Conservation (phyloP, 2,797 vertebrate genomes). For the Trichosurus vulpecula region DNA sequence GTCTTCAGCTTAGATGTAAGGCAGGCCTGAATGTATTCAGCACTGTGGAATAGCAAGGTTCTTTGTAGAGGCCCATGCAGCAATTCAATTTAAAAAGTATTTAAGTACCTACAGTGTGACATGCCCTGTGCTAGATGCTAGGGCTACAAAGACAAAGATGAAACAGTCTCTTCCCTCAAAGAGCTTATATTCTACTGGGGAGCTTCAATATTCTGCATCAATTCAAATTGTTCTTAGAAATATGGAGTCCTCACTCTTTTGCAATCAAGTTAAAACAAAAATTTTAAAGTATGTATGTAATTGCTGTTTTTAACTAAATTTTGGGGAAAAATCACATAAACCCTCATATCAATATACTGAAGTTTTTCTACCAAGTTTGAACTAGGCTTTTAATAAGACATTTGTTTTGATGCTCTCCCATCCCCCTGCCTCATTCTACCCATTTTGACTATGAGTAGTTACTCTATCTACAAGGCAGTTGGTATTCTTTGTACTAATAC, state of each 20-base stretch:
- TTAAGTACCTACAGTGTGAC: not conserved
- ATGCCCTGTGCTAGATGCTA: not conserved
- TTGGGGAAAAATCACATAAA: not conserved
- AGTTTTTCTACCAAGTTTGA: not conserved
- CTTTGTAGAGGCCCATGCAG: not conserved
- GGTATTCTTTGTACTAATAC: slow-evolving; percentile 70
- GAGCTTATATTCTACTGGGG: not conserved
- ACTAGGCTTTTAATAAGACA: not conserved
- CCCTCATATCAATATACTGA: not conserved
- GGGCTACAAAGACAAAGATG: not conserved
- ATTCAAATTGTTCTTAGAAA: not conserved
- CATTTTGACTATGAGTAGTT: slow-evolving; percentile 38
- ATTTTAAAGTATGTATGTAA: not conserved
- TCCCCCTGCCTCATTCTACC: not conserved
- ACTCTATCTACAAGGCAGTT: slow-evolving; percentile 60
- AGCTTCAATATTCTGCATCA: not conserved
- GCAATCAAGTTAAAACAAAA: not conserved
- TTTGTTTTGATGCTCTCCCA: not conserved
- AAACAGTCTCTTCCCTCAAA: not conserved
- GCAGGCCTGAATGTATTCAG: too few species aligned
- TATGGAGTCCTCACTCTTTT: not conserved
- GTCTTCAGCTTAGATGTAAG: not conserved
- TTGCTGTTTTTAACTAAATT: not conserved
- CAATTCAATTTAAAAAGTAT: not conserved
- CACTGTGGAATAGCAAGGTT: not conserved